Evolutionary conservation across 2,113 vertebrate species (phyloP), one percentile per base, ranked within the genome.

Genomic region (Rhineura floridana): DNA sequence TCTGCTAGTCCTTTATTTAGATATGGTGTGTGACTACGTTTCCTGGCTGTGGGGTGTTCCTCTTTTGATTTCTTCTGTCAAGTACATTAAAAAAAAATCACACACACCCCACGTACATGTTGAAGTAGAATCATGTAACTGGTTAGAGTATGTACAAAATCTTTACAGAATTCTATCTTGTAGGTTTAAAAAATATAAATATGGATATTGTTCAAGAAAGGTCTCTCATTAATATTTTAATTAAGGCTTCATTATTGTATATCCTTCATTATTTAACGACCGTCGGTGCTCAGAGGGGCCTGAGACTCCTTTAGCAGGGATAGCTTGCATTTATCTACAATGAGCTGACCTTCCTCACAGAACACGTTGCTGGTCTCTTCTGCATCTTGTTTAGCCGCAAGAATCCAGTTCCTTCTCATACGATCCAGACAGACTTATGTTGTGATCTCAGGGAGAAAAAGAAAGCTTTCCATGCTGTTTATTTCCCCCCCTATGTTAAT

Each of bases 141-240:
- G 94, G 96, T 97, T 95, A 96, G 95, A 92, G 93, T 97, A 97
- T 97, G 93, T 97, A 98, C 96, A 97, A 94, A 96, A 94, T 91
- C 91, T 93, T 81, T 96, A 96, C 94, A 97, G 83, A 89, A 90
- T 94, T 96, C 94, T 85, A 83, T 95, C 94, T 93, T 91, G 95
- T 63, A 62, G 91, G 93, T 95, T 95, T 91, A 94, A 96, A 97
- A 97, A 97, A 97, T 97, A 98, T 98, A 98, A 98, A 98, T 98
- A 98, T 96, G 93, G 92, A 94, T 94, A 96, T 90, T 86, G 95
- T 96, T 95, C 93, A 95, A 94, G 94, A 93, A 87, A 76, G 84
- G 91, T 91, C 90, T 87, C 67, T 67, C 91, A 91, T 94, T 90
- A 80, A 89, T 87, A 93, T 89, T 95, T 83, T 88, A 87, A 87